Base-by-base conservation (phyloP, 2,797 vertebrate genomes). In the Rousettus madagascariensis region DNA sequence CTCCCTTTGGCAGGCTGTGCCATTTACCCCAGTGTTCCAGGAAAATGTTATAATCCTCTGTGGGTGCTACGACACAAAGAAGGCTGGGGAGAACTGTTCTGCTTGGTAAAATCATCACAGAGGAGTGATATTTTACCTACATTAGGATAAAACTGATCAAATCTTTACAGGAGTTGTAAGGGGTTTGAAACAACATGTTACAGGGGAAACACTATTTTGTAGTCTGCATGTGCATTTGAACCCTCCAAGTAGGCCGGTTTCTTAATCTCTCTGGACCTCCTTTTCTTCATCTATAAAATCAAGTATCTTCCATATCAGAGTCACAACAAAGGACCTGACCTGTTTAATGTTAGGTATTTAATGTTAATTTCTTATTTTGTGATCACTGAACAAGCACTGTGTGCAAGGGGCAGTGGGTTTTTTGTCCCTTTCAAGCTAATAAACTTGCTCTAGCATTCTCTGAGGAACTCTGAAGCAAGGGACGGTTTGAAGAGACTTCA, bases 231-330 rank as follows among this genome's bases (percentile, higher is more conserved):
- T 72, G 57, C 57, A 55, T 88, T 94, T 61, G 46, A 92, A 83
- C 30, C 49, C 28, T 88, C 43, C 41, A 17, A 82, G 43, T 63
- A 86, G 61, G 20, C 51, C 90, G 75, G 17, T 90, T 89, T 36
- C 12, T 77, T 68, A 87, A 41, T 94, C 68, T 93, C 78, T 93
- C 28, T 90, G 46, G 24, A 57, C 59, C 10, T 94, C 46, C 53
- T 66, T 94, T 74, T 96, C 55, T 79, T 94, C 43, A 11, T 77
- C 43, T 78, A 5, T 82, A 59, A 86, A 83, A 26, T 46, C 49
- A 63, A 63, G 9, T 75, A 30, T 86, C 28, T 72, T 71, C 28
- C 93, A 6, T 28, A 36, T 86, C 68, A 69, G 36, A 86, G 65
- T 80, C 53, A 24, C 26, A n/a, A 41, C n/a, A 19, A 57, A 92